Evolutionary conservation across 2,113 vertebrate genomes (phyloP).

Genomic region (Atlantisia rogersi): DNA sequence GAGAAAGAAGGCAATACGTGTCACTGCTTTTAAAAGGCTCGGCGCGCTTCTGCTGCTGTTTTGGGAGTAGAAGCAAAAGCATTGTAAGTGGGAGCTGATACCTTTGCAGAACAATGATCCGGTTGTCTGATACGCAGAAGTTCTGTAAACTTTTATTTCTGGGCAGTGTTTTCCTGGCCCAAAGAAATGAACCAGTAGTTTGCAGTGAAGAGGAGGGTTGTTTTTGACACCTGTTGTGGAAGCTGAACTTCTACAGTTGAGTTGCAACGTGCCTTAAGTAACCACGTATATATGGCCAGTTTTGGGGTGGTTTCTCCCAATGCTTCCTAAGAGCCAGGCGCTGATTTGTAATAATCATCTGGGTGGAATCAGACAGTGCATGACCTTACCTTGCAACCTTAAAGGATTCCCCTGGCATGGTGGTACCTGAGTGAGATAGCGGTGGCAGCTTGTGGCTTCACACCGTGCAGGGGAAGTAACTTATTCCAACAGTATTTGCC

Average conservation of each 20-base stretch:
- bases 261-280: not conserved
- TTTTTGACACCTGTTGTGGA: not conserved
- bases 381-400: not conserved
- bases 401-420: not conserved
- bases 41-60: not conserved
- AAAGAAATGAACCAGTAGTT: not conserved
- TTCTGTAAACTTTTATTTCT: not conserved
- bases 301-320: not conserved
- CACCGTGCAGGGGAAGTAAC: not conserved
- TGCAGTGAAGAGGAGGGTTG: not conserved
- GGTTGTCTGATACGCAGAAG: not conserved
- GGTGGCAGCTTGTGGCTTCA: not conserved
- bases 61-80: not conserved
- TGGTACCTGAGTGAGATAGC: not conserved
- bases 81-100: not conserved
- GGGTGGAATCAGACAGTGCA: not conserved
- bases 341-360: not conserved
- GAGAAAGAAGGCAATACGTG: not conserved
- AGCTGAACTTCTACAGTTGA: not conserved
- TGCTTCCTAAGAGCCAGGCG: not conserved
- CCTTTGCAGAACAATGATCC: not conserved
- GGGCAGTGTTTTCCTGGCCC: not conserved
- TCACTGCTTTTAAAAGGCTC: not conserved
- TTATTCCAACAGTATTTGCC: not conserved
- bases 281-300: not conserved